Percentiles rank a stretch among this genome's conserved stretches.
Evolutionary conservation across 2,113 vertebrate genomes (phyloP).

Genomic region (Pseudonaja textilis): DNA sequence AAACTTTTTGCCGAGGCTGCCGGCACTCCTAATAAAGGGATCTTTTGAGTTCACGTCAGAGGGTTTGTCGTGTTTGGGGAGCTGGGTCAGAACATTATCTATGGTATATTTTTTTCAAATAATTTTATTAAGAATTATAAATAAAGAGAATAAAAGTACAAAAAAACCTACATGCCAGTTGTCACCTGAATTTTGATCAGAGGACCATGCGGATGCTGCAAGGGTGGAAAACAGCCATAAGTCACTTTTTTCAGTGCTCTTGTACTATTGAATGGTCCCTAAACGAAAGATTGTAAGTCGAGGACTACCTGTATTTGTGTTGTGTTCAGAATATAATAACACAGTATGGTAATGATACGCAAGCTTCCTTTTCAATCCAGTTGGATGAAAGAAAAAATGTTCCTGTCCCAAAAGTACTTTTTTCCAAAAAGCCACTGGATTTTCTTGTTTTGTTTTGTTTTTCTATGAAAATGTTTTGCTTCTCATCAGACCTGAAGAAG

Average conservation of each 20-base stretch:
- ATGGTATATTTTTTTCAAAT: background rate
- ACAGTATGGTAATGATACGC: background rate
- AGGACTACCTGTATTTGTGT: background rate
- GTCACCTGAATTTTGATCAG: background rate
- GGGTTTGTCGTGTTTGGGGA: no score
- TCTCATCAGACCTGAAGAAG: background rate
- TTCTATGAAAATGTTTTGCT: background rate
- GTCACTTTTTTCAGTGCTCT: background rate
- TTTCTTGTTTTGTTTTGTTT: background rate
- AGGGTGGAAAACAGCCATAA: background rate
- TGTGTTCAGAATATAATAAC: background rate
- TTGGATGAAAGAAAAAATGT: background rate
- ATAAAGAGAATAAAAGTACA: no score
- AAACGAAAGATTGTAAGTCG: background rate
- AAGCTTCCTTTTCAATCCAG: background rate
- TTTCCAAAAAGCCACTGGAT: background rate
- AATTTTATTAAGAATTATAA: no score
- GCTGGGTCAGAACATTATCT: background rate
- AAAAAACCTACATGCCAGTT: background rate
- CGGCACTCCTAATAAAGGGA: no score
- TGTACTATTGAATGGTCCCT: background rate
- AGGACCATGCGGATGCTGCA: background rate
- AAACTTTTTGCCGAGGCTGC: no score
- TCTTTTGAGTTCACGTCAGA: no score
- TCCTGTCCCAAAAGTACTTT: background rate